Base-by-base conservation (phyloP, 2,113 vertebrate genomes). In the Otus sunia region DNA sequence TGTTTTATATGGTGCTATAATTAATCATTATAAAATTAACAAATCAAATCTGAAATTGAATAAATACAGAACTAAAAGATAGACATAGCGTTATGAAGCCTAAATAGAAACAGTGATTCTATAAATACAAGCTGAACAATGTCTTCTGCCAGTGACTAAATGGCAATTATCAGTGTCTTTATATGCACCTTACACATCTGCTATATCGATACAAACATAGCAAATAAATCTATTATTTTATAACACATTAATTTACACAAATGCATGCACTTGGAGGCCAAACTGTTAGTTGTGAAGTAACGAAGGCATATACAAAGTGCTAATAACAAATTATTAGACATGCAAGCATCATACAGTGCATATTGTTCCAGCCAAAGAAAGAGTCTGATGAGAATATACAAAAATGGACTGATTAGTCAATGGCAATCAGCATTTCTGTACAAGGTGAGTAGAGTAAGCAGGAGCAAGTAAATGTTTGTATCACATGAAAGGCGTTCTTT, bases 311-410 rank as follows among this genome's bases (percentile, higher is more conserved):
- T 98, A 98, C 88, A 94, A 95, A 94, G 80, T 96, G 97, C 96
- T 97, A 95, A 93, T 92, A 97, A 96, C 85, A 96, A 96, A 97
- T 97, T 98, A 97, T 97, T 97, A 96, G 79, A 95, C 98, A 98
- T 98, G 98, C 98, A 98, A 98, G 98, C 98, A 95, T 93, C 97
- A 98, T 97, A 97, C 96, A 98, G 97, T 98, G 98, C 98, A 98
- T 95, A 97, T 96, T 95, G 97, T 98, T 98, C 94, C 98, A 98
- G 98, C 98, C 98, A 98, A 98, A 98, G 97, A 98, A 97, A 97
- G 96, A 97, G 86, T 98, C 96, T 97, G 97, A 98, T 98, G 98
- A 97, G 95, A 97, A 97, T 97, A 98, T 96, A 98, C 97, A 98
- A 97, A 98, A 98, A 98, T 97, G 97, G 96, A 96, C 97, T 97